Conservation (phyloP, 2,113 vertebrate species). For the Myrmecophaga tridactyla region DNA sequence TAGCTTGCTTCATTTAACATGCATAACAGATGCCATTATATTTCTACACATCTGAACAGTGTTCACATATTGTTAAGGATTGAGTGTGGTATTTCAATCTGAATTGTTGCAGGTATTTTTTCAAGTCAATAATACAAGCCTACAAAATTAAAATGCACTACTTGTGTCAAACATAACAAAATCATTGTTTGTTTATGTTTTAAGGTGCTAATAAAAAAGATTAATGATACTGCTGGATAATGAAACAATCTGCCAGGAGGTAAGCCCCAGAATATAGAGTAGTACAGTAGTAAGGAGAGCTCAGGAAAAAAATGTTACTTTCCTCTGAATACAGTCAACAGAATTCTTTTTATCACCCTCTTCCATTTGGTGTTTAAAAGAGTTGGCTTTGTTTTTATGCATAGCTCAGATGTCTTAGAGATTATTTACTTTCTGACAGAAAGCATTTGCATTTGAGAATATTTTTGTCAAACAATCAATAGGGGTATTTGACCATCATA, state of each 20-base stretch:
- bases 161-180: conserved; percentile 86
- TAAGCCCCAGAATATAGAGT: conserved; percentile 81
- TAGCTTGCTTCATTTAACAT: conserved; percentile 79
- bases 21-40: conserved; percentile 81
- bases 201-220: conserved; percentile 88
- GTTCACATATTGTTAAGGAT: conserved; percentile 74
- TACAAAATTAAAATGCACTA: conserved; percentile 86
- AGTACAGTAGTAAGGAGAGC: conserved; percentile 57
- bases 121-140: conserved; percentile 78
- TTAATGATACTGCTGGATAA: conserved; percentile 84
- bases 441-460: conserved; percentile 72
- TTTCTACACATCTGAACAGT: conserved; percentile 75
- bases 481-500: conserved; percentile 70
- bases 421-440: conserved; percentile 77
- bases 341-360: conserved; percentile 70
- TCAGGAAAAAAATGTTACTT: conserved; percentile 53
- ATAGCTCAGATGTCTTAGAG: conserved; percentile 75
- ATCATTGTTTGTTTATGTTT: conserved; percentile 88
- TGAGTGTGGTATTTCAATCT: conserved; percentile 77
- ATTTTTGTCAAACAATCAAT: conserved; percentile 79
- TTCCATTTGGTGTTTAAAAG: conserved; percentile 77
- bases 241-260: conserved; percentile 85
- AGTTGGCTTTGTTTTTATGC: conserved; percentile 75
- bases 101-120: conserved; percentile 68
- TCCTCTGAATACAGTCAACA: conserved; percentile 71